Evolutionary conservation across 2,888 invertebrate species (phyloP).

Genomic region (Carcina quercana): DNA sequence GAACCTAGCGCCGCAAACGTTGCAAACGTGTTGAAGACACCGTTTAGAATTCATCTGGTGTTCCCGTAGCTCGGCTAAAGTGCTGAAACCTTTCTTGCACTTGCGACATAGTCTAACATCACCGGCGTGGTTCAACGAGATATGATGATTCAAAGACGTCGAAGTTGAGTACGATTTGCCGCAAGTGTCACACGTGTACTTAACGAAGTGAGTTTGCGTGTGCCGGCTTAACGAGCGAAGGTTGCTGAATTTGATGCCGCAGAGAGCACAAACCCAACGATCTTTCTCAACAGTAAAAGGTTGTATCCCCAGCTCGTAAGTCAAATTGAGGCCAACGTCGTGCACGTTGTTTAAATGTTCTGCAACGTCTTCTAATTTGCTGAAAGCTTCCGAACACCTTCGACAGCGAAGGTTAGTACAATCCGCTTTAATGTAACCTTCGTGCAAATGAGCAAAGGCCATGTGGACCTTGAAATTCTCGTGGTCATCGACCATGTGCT

Average conservation of each 20-base stretch:
- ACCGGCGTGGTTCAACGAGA: conserved; percentile 14
- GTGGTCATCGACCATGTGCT: conserved; percentile 29
- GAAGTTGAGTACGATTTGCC: conserved; percentile 27
- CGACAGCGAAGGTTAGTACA: conserved; percentile 28
- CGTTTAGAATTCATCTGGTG: conserved; percentile 21
- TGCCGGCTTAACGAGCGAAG: conserved; percentile 30
- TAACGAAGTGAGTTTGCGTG: conserved; percentile 28
- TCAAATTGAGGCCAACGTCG: conserved; percentile 13
- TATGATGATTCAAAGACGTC: conserved; percentile 22
- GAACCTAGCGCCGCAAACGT: conserved; percentile 25
- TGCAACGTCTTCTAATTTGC: conserved; percentile 19
- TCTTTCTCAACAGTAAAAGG: conserved; percentile 24
- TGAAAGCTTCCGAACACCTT: conserved; percentile 19
- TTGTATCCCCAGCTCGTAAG: conserved; percentile 20
- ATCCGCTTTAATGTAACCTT: conserved; percentile 26
- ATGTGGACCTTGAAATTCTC: conserved; percentile 14
- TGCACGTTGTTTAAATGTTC: conserved; percentile 22
- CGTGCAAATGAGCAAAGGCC: conserved; percentile 18
- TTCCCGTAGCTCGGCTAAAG: conserved; percentile 19
- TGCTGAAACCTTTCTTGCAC: conserved; percentile 24
- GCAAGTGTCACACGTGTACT: conserved; percentile 31
- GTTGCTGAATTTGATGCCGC: conserved; percentile 22
- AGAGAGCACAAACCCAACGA: conserved; percentile 23
- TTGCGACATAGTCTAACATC: conserved; percentile 21
- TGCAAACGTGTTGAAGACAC: conserved; percentile 27